phyloP scores from a whole-genome alignment of 2,888 invertebrate genomes.

The Linnaemya tessellans region DNA sequence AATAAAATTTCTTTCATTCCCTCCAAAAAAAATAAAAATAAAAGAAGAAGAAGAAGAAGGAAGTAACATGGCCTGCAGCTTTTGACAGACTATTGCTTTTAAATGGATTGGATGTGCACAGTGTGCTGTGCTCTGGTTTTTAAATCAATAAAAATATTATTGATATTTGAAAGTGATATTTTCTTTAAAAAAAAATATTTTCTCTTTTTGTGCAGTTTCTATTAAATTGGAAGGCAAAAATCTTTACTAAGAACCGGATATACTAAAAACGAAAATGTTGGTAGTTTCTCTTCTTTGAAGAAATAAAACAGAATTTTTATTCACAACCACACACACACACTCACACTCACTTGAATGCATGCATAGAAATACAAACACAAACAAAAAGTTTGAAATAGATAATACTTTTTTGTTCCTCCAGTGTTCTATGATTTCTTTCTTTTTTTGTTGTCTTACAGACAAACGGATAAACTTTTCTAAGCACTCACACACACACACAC shows the following conservation, averaged over 20 bases:
- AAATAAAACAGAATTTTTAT: not conserved
- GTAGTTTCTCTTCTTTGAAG: constrained; percentile 20
- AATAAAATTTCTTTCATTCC: too few species aligned
- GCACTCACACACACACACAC: not conserved
- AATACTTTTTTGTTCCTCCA: constrained; percentile 1
- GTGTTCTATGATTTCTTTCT: not conserved
- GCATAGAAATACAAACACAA: not conserved
- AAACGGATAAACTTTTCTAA: constrained; percentile 38
- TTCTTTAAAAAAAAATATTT: constrained; percentile 7
- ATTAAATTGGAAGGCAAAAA: constrained; percentile 13
- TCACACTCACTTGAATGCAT: constrained; percentile 12
- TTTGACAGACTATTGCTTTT: not conserved
- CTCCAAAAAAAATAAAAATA: too few species aligned
- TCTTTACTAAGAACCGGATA: constrained; percentile 23
- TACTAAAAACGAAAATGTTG: constrained; percentile 4
- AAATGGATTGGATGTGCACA: not conserved
- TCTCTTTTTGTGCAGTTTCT: constrained; percentile 2
- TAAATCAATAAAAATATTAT: constrained; percentile 30
- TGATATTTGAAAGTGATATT: constrained; percentile 29
- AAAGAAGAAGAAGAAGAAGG: too few species aligned
- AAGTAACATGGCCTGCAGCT: constrained; percentile 7
- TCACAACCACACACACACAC: not conserved
- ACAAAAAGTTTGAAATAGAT: constrained; percentile 37
- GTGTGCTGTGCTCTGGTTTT: not conserved
- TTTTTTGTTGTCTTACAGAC: not conserved